Conservation (phyloP, 2,888 invertebrate species). For the Polymixis flavicincta region DNA sequence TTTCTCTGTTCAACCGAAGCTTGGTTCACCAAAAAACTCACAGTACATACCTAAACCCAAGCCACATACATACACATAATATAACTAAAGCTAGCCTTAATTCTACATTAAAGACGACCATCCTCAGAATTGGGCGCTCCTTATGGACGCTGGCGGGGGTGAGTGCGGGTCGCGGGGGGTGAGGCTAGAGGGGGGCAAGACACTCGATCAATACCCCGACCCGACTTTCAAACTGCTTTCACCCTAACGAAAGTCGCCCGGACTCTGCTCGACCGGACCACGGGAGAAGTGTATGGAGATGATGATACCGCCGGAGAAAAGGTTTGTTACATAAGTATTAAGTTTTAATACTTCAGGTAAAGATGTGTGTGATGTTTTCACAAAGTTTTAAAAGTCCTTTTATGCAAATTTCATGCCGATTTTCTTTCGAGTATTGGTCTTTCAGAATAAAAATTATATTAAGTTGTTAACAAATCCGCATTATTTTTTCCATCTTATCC, state of each 20-base stretch:
- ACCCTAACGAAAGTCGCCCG: constrained; percentile 90
- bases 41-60: constrained; percentile 35
- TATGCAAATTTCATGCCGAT: not conserved
- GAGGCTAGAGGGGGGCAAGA: constrained; percentile 81
- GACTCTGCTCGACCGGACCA: constrained; percentile 84
- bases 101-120: constrained; percentile 78
- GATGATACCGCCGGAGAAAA: constrained; percentile 64
- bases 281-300: constrained; percentile 73
- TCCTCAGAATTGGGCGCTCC: constrained; percentile 87
- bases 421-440: not conserved
- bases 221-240: constrained; percentile 91
- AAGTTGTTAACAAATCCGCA: not conserved
- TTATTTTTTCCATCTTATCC: too few species aligned
- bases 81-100: constrained; percentile 65
- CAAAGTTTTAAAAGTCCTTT: not conserved
- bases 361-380: not conserved
- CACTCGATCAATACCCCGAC: constrained; percentile 91
- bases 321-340: not conserved
- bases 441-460: not conserved
- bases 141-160: constrained; percentile 72
- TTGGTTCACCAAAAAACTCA: constrained; percentile 24
- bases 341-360: not conserved
- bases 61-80: constrained; percentile 48
- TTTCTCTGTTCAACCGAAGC: constrained; percentile 22
- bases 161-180: constrained; percentile 70